Evolutionary conservation across 2,888 invertebrate species (phyloP), one percentile per base, ranked within the genome.

Genomic region (Phorcus lineatus): DNA sequence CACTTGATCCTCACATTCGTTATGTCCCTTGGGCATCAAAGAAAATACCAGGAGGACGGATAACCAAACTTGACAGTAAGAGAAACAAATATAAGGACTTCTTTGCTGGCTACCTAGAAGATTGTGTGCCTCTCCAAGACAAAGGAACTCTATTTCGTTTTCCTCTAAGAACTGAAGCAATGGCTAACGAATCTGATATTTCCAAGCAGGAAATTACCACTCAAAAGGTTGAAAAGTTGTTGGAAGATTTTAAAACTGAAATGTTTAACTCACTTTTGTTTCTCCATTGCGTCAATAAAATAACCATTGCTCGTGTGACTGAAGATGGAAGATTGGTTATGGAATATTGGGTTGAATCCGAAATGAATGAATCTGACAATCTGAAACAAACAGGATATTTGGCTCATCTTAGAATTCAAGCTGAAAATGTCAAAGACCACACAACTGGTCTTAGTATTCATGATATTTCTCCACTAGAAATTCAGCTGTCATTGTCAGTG

Each of bases 121-220:
- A 87, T 36, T 28, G 75, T n/a, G 82, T 87, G 11, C 79, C 83
- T n/a, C 80, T 84, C 28, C 47, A 80, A 16, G 75, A 78, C n/a
- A 79, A 80, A 17, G 89, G 87, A 7, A 92, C 92, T 11, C 82
- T 91, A 74, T 92, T 92, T 79, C 82, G 92, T 28, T 88, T 92
- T 62, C 92, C 92, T 11, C 83, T 92, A 36, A 82, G 92, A 78
- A 87, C 78, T 24, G 47, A 76, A n/a, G 67, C 84, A 19, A 88
- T 89, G 86, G 88, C 88, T 1, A 31, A 54, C 3, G 75, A 67
- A 3, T 91, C 92, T 0, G 84, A 87, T 36, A 86, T 92, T 13
- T 86, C 86, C 2, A 82, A 84, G 11, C 75, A 84, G 17, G 66
- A 67, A 0, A 78, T 89, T 1, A 80, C 81, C 16, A 53, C 75